These are phyloP conservation scores for Pinna nobilis DNA, from an alignment of 1,140 invertebrate genomes.

Conservation along the genomic window DNA sequence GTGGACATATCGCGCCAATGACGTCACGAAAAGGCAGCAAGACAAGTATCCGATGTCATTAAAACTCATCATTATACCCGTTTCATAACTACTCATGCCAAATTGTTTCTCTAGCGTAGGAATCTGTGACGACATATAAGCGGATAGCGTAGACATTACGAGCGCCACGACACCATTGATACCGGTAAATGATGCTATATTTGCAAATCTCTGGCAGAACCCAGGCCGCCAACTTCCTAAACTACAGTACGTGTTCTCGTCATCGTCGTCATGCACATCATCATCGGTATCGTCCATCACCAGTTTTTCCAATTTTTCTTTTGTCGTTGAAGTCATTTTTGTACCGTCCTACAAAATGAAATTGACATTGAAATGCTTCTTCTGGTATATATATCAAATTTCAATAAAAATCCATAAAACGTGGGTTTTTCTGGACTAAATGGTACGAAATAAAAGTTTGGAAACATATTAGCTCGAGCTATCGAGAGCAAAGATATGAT, in stretches of 20 bases:
- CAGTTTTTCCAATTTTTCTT: no score
- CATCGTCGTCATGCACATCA: not conserved
- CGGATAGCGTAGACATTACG: not conserved
- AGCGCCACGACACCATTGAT: conserved; percentile 19
- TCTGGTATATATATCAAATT: no score
- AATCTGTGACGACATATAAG: conserved; percentile 51
- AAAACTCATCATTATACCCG: conserved; percentile 45
- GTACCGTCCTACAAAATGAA: no score
- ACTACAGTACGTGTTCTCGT: conserved; percentile 3
- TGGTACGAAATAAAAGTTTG: no score
- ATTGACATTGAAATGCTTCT: no score
- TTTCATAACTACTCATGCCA: conserved; percentile 47
- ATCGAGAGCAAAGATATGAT: no score
- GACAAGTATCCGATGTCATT: conserved; percentile 48
- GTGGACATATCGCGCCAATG: conserved; percentile 41
- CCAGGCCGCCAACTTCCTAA: not conserved
- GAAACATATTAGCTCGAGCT: no score
- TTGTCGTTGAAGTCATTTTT: no score
- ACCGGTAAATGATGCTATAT: conserved; percentile 13
- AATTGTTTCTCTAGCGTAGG: conserved; percentile 54
- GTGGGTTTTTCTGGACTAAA: no score
- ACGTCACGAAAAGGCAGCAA: conserved; percentile 39
- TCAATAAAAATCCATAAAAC: no score
- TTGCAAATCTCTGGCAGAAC: conserved; percentile 1
- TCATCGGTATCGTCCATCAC: no score